Percentiles rank a stretch among this genome's conserved stretches.
Conservation (phyloP, 2,888 invertebrate genomes). For the Acronicta aceris region DNA sequence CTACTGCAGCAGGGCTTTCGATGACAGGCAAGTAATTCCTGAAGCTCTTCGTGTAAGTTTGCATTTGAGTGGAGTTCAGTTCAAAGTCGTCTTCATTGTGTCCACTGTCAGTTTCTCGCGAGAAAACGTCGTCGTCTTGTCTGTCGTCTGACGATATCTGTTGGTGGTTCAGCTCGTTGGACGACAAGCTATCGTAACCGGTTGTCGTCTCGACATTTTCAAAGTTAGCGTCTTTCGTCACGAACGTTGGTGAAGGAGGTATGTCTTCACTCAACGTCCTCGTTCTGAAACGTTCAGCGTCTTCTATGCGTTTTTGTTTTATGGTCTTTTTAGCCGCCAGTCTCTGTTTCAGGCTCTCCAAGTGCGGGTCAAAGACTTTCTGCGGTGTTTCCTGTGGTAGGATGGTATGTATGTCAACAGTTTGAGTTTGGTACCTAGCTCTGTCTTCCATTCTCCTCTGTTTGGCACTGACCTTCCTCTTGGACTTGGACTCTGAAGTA, state of each 20-base stretch:
- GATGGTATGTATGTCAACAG: constrained; percentile 79
- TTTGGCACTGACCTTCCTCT: constrained; percentile 89
- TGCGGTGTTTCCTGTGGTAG: constrained; percentile 62
- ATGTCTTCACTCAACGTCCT: constrained; percentile 90
- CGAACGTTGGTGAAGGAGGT: constrained; percentile 85
- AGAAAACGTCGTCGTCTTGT: constrained; percentile 73
- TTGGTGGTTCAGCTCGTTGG: constrained; percentile 81
- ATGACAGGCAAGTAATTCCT: constrained; percentile 85
- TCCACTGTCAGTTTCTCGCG: constrained; percentile 89
- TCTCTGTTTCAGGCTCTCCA: constrained; percentile 79
- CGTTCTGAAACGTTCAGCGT: constrained; percentile 93
- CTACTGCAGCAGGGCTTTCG: constrained; percentile 82
- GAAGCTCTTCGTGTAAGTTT: constrained; percentile 89
- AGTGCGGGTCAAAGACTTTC: constrained; percentile 72
- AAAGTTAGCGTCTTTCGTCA: constrained; percentile 81
- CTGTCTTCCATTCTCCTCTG: constrained; percentile 91
- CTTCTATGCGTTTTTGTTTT: constrained; percentile 90
- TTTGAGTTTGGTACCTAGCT: constrained; percentile 92
- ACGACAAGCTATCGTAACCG: constrained; percentile 84
- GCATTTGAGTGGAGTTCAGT: constrained; percentile 89
- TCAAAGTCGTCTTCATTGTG: constrained; percentile 93
- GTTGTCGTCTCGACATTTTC: constrained; percentile 85
- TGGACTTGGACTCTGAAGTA: constrained; percentile 73
- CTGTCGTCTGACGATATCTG: constrained; percentile 72
- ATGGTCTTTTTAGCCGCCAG: constrained; percentile 84